Evolutionary conservation across 2,888 invertebrate genomes (phyloP).

Genomic region (Hipparchia sbordonii): DNA sequence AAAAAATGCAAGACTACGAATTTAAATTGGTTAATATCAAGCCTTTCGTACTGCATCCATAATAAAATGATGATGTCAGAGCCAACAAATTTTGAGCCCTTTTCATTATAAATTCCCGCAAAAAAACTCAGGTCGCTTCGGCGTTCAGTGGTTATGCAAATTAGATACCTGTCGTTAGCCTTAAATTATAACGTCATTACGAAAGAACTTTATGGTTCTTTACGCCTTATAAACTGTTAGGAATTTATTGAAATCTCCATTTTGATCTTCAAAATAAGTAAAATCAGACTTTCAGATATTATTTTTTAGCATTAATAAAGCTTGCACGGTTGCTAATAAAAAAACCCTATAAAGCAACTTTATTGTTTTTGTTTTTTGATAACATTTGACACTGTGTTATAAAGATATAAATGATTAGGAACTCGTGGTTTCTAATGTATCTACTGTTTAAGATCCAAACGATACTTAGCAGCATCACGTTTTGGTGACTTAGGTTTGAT

Average conservation of each 20-base stretch:
- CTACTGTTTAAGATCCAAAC: no score
- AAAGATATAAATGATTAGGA: no score
- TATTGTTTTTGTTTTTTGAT: no score
- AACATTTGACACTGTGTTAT: no score
- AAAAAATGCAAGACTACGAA: background rate
- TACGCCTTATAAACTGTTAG: slow-evolving; percentile 28
- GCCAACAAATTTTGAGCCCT: slow-evolving; percentile 26
- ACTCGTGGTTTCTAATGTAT: no score
- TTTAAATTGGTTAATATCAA: background rate
- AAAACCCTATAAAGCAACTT: no score
- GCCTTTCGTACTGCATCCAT: slow-evolving; percentile 13
- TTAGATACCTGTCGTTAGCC: slow-evolving; percentile 36
- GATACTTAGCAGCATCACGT: no score
- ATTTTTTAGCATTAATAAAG: background rate
- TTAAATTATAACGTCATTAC: slow-evolving; percentile 45
- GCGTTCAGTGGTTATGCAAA: slow-evolving; percentile 39
- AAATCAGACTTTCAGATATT: background rate
- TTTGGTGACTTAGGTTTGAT: no score
- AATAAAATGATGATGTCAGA: slow-evolving; percentile 27
- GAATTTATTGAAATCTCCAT: slow-evolving; percentile 10
- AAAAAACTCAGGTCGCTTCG: slow-evolving; percentile 35
- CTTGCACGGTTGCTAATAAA: background rate
- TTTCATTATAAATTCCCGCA: slow-evolving; percentile 35
- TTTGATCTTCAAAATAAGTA: slow-evolving; percentile 3
- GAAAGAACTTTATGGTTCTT: slow-evolving; percentile 41